Evolutionary conservation across 1,140 invertebrate species (phyloP).

Genomic region (Hylaeus anthracinus): DNA sequence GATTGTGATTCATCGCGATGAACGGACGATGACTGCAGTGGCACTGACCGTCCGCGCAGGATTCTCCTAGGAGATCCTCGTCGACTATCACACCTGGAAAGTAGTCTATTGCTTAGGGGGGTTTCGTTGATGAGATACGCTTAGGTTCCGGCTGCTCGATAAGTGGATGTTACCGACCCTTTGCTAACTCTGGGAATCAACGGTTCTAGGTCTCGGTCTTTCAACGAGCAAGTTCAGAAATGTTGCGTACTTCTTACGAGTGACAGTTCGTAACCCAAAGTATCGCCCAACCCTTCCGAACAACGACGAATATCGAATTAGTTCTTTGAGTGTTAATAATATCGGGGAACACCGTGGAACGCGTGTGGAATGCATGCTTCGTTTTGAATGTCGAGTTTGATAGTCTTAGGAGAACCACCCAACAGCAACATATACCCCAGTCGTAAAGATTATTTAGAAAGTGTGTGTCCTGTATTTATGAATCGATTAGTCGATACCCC

Average conservation of each 20-base stretch:
- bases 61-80: constrained; percentile 55
- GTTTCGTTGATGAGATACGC: background rate
- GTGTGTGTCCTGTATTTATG: background rate
- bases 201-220: no score
- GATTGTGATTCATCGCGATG: constrained; percentile 50
- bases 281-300: background rate
- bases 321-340: background rate
- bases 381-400: background rate
- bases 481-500: constrained; percentile 8
- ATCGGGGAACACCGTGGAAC: background rate
- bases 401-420: background rate
- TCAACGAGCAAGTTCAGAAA: no score
- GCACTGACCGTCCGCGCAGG: constrained; percentile 36
- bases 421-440: background rate
- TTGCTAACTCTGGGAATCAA: background rate
- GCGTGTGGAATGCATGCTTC: background rate
- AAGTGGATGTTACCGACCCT: background rate
- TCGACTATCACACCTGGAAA: constrained; percentile 70
- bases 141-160: background rate
- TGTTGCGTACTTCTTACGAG: no score
- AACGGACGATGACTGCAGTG: constrained; percentile 35
- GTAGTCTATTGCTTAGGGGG: constrained; percentile 43
- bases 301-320: background rate
- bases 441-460: background rate
- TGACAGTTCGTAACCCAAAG: background rate